These are phyloP conservation scores for Hippocampus kuda DNA, from an alignment of 2,797 vertebrate species.

Conservation along the genomic window DNA sequence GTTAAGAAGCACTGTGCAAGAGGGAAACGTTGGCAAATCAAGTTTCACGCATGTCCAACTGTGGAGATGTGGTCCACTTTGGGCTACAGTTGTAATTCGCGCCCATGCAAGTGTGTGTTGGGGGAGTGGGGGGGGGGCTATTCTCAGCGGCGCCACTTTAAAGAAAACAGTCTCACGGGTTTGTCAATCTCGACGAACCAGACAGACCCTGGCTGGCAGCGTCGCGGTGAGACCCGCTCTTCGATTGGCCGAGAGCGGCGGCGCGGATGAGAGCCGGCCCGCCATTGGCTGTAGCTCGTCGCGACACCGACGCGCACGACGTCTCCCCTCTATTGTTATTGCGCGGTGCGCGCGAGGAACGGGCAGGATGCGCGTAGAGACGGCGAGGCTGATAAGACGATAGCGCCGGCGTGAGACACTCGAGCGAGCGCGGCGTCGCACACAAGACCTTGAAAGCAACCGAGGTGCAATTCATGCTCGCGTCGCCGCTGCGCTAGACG, in stretches of 20 bases:
- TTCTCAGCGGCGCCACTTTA: constrained; percentile 66
- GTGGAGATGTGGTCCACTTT: not conserved
- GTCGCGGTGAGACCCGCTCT: constrained; percentile 32
- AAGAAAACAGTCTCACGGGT: constrained; percentile 64
- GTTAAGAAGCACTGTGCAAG: too few species aligned
- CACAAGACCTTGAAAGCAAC: not conserved
- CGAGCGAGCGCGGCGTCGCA: not conserved
- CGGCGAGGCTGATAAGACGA: constrained; percentile 43
- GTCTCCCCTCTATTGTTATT: constrained; percentile 68
- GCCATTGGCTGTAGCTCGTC: constrained; percentile 54
- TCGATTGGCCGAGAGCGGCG: constrained; percentile 42
- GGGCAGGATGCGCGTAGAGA: constrained; percentile 56
- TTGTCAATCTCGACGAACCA: constrained; percentile 61
- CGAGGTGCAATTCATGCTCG: not conserved
- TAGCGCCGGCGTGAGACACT: constrained; percentile 21
- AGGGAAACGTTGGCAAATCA: not conserved
- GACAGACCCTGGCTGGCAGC: constrained; percentile 52
- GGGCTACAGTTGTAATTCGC: not conserved
- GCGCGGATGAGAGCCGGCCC: constrained; percentile 9
- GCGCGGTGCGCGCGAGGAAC: constrained; percentile 53
- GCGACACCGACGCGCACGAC: constrained; percentile 59
- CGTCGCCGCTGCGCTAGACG: not conserved
- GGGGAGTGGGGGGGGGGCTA: constrained; percentile 23
- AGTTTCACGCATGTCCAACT: not conserved
- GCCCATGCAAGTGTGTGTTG: not conserved